phyloP scores from a whole-genome alignment of 1,140 invertebrate species.

The Saccostrea echinata region DNA sequence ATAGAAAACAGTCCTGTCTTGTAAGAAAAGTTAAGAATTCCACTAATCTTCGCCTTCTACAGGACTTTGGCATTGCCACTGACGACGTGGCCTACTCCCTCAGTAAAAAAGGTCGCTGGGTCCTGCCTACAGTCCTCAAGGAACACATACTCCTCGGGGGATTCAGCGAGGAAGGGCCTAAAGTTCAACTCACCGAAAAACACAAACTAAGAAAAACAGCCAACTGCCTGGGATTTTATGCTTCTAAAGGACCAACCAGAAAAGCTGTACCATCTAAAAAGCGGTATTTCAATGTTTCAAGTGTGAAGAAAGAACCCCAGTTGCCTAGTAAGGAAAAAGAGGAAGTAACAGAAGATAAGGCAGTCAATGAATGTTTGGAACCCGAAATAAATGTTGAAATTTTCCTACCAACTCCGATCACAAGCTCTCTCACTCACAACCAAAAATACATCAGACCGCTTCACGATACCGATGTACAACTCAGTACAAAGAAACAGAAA shows the following conservation, averaged over 20 bases:
- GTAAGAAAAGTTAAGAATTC: slow-evolving; percentile 31
- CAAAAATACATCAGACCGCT: slow-evolving; percentile 33
- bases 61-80: slow-evolving; percentile 84
- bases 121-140: no score
- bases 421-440: slow-evolving; percentile 48
- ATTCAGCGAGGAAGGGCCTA: background rate
- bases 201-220: slow-evolving; percentile 42
- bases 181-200: slow-evolving; percentile 23
- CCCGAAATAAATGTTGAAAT: slow-evolving; percentile 29
- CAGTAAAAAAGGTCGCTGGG: slow-evolving; percentile 37
- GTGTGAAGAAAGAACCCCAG: background rate
- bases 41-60: slow-evolving; percentile 2
- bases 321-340: background rate
- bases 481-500: background rate
- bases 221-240: slow-evolving; percentile 33
- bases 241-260: slow-evolving; percentile 28
- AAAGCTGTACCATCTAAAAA: slow-evolving; percentile 38
- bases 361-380: background rate
- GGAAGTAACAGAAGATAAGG: background rate
- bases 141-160: no score
- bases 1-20: slow-evolving; percentile 24
- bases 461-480: background rate
- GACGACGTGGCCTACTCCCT: slow-evolving; percentile 28
- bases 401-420: slow-evolving; percentile 14
- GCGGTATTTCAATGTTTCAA: slow-evolving; percentile 37